Base-by-base conservation (phyloP, 1,140 invertebrate genomes). In the Lysiphlebus fabarum region DNA sequence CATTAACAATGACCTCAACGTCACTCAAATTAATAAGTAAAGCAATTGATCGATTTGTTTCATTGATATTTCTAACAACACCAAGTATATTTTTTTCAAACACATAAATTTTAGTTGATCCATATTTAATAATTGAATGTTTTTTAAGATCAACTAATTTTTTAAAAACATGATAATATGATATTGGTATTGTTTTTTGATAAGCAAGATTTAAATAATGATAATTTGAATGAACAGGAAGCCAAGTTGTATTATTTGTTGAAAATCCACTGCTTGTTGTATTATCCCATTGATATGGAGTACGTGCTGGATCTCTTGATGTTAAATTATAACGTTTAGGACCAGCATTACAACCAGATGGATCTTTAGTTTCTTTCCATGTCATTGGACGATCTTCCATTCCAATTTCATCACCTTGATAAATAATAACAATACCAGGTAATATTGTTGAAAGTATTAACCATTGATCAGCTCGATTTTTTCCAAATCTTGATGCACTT, bases 381-480 rank as follows among this genome's bases (percentile, higher is more conserved):
- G 80, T 77, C 1, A 88, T 76, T 44, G 68, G 83, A n/a, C 80
- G 82, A 72, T 92, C 83, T 4, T 82, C 75, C 87, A 92, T 90
- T 2, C 86, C 90, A 56, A 91, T 84, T 73, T 91, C 90, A 72
- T 91, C 89, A 43, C 89, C 88, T 69, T 89, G 85, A 71, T 90
- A 91, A 40, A 84, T 82, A 11, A 90, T 79, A 0, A 84, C 80
- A 11, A 87, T 82, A 0, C 88, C 89, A 1, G 86, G 85, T 42
- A 90, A 67, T 0, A 87, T 71, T 58, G 86, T 72, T 6, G 81
- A 75, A 34, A 90, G 65, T 68, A 87, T 87, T 56, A 86, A 80
- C 7, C 86, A 73, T 11, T 81, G 76, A 73, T 90, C 89, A 0
- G 87, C 83, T 62, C 87, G 77, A 44, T 84, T 79, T 0, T 73